These are phyloP conservation scores for Microplitis demolitor DNA, from an alignment of 1,140 invertebrate species.

Conservation along the genomic window DNA sequence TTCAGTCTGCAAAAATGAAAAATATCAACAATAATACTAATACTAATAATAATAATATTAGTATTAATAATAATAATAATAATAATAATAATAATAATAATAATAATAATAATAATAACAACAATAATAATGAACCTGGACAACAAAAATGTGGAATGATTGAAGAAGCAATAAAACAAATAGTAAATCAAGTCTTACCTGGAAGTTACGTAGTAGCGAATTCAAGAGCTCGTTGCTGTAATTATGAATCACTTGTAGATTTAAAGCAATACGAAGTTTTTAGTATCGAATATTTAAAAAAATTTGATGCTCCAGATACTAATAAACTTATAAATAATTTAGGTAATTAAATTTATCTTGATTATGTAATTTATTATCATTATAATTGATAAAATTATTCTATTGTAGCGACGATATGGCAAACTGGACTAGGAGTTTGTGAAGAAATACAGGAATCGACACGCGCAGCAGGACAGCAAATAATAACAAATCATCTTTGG, in stretches of 20 bases:
- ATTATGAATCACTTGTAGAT: slow-evolving; percentile 51
- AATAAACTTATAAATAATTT: slow-evolving; percentile 50
- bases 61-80: too few species aligned
- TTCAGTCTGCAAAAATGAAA: too few species aligned
- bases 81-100: too few species aligned
- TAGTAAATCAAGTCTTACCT: slow-evolving; percentile 45
- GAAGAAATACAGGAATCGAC: slow-evolving; percentile 59
- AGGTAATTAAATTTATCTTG: slow-evolving; percentile 36
- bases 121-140: slow-evolving; percentile 27
- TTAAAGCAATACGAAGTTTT: slow-evolving; percentile 53
- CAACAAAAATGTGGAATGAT: slow-evolving; percentile 40
- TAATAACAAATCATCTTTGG: slow-evolving; percentile 55
- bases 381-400: slow-evolving; percentile 13
- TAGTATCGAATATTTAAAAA: slow-evolving; percentile 54
- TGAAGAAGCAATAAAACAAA: slow-evolving; percentile 55
- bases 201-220: slow-evolving; percentile 58
- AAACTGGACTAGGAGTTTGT: slow-evolving; percentile 52
- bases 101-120: slow-evolving; percentile 19
- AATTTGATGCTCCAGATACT: slow-evolving; percentile 51
- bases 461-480: slow-evolving; percentile 42
- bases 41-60: not conserved
- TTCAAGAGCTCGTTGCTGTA: slow-evolving; percentile 52
- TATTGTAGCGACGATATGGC: slow-evolving; percentile 60
- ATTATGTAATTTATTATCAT: not conserved
- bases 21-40: too few species aligned